A percentile compares a stretch with the other conserved stretches of the same genome.
Evolutionary conservation across 2,888 invertebrate genomes (phyloP).

Genomic region (Plagodis pulveraria): DNA sequence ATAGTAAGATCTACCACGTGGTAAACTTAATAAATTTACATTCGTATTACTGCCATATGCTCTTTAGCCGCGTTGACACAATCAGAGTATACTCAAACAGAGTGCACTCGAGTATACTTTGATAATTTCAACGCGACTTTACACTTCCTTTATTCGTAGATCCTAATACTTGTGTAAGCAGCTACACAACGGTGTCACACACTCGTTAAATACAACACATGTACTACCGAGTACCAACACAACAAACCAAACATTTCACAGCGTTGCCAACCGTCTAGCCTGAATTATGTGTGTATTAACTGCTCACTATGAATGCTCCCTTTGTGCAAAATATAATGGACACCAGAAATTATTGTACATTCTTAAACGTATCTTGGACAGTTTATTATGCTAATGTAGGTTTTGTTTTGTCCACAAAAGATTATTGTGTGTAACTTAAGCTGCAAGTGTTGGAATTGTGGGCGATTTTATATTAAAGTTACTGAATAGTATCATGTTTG

Average conservation of each 20-base stretch:
- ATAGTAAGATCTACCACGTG: too few relatives aligned
- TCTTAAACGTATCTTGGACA: slow-evolving; percentile 5
- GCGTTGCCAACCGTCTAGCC: slow-evolving; percentile 29
- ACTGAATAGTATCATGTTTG: too few relatives aligned
- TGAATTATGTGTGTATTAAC: slow-evolving; percentile 29
- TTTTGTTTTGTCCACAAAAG: slow-evolving; percentile 3
- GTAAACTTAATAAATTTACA: too few relatives aligned
- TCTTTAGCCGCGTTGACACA: too few relatives aligned
- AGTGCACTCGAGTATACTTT: too few relatives aligned
- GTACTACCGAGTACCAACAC: slow-evolving; percentile 33
- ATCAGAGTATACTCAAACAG: too few relatives aligned
- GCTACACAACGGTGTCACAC: slow-evolving; percentile 41
- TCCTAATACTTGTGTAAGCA: too few relatives aligned
- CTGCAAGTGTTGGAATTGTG: neutral
- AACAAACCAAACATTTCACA: slow-evolving; percentile 28
- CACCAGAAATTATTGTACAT: slow-evolving; percentile 6
- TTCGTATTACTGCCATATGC: too few relatives aligned
- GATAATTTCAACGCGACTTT: too few relatives aligned
- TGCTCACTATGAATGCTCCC: slow-evolving; percentile 14
- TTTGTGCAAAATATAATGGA: slow-evolving; percentile 11
- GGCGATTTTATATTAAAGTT: too few relatives aligned
- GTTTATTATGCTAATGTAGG: slow-evolving; percentile 6
- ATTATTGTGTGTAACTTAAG: slow-evolving; percentile 1
- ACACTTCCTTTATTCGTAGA: too few relatives aligned
- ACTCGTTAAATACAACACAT: slow-evolving; percentile 38